Evolutionary conservation across 1,140 invertebrate species (phyloP).

Genomic region (Dendroctonus ponderosae): DNA sequence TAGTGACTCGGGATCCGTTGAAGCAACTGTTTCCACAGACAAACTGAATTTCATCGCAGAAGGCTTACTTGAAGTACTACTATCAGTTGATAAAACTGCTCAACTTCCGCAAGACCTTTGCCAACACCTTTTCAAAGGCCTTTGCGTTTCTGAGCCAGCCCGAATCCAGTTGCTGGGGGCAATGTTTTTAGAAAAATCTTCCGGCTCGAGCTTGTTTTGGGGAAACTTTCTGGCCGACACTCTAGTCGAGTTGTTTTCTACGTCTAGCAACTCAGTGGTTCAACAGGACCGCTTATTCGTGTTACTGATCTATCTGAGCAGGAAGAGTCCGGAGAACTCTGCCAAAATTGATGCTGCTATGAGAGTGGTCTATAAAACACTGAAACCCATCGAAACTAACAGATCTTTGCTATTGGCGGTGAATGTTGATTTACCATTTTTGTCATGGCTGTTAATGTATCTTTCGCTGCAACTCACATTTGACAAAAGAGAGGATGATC

Average conservation of each 20-base stretch:
- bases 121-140: conserved; percentile 67
- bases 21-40: conserved; percentile 64
- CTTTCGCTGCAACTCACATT: conserved; percentile 71
- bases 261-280: conserved; percentile 73
- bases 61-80: conserved; percentile 74
- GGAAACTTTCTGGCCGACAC: conserved; percentile 82
- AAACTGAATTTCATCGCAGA: conserved; percentile 78
- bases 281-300: conserved; percentile 88
- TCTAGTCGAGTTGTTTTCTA: conserved; percentile 74
- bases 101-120: conserved; percentile 64
- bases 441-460: conserved; percentile 79
- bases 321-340: conserved; percentile 69
- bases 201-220: conserved; percentile 81
- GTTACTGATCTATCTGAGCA: conserved; percentile 80
- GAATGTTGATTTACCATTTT: conserved; percentile 62
- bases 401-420: conserved; percentile 53
- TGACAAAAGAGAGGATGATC: conserved; percentile 51
- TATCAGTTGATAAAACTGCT: conserved; percentile 65
- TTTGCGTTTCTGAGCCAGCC: conserved; percentile 58
- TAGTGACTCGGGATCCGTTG: conserved; percentile 42
- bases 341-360: conserved; percentile 64
- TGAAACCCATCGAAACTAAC: conserved; percentile 56
- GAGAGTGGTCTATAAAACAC: conserved; percentile 57
- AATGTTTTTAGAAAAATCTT: conserved; percentile 76
- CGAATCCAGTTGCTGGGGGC: conserved; percentile 71